Percentiles rank a stretch among this genome's conserved stretches.
These are phyloP conservation scores for Chloebia gouldiae DNA, from an alignment of 2,113 vertebrate species.

Conservation along the genomic window DNA sequence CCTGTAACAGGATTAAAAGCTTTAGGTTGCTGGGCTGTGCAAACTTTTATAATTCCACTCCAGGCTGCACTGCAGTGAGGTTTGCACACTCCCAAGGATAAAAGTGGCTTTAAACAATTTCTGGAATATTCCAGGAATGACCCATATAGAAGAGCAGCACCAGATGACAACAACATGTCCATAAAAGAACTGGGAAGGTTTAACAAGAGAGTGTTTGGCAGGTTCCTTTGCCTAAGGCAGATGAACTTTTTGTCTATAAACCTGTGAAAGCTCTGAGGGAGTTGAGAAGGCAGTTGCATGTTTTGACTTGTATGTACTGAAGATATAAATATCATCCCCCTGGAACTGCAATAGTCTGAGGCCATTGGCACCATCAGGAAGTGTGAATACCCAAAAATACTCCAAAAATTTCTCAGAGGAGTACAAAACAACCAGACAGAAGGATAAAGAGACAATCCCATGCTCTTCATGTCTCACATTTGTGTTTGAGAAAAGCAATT, in stretches of 20 bases:
- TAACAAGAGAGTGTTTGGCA: neutral
- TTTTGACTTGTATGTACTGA: neutral
- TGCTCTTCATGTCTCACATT: neutral
- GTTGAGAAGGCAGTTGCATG: neutral
- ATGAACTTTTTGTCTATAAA: slow-evolving; percentile 6
- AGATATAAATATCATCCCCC: neutral
- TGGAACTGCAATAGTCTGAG: neutral
- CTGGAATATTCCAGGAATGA: neutral
- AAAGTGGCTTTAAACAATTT: neutral
- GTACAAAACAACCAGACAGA: neutral
- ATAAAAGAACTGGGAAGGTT: neutral
- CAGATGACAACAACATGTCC: neutral
- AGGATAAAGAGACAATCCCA: neutral
- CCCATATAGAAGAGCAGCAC: neutral
- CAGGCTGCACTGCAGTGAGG: neutral
- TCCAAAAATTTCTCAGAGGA: neutral
- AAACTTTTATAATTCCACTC: neutral
- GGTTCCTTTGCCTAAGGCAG: neutral
- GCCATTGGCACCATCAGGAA: neutral
- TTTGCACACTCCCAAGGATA: neutral
- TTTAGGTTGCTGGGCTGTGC: neutral
- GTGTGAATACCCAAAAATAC: neutral
- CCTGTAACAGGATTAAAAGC: neutral
- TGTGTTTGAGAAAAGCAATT: neutral
- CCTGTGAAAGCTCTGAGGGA: slow-evolving; percentile 8